Evolutionary conservation across 1,140 invertebrate genomes (phyloP).

Genomic region (Nymphalis io): DNA sequence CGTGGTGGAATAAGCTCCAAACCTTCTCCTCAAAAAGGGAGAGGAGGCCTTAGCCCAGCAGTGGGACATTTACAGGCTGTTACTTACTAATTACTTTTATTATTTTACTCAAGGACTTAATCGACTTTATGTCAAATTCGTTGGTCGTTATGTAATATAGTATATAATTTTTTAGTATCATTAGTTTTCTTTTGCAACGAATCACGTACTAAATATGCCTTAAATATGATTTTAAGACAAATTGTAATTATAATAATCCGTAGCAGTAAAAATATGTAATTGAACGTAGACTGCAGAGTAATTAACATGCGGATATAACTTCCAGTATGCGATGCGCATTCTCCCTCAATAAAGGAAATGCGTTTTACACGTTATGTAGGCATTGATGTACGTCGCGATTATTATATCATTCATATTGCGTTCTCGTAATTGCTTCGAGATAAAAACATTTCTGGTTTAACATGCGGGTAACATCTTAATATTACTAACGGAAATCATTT

Average conservation of each 20-base stretch:
- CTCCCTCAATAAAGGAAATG: slow-evolving; percentile 52
- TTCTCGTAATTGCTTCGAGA: slow-evolving; percentile 5
- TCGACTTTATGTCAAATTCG: no score
- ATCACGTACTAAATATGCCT: no score
- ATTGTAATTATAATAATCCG: neutral
- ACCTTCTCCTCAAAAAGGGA: no score
- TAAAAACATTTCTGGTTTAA: slow-evolving; percentile 3
- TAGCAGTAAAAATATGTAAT: neutral
- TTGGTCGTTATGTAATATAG: no score
- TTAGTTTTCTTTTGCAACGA: no score
- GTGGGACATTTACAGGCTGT: no score
- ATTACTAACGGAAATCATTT: neutral
- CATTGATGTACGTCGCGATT: slow-evolving; percentile 34
- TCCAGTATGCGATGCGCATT: slow-evolving; percentile 45
- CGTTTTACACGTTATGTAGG: slow-evolving; percentile 38
- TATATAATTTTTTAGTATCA: no score
- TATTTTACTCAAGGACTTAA: no score
- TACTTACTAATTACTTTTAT: no score
- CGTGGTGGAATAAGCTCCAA: no score
- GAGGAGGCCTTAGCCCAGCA: no score
- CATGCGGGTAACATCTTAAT: neutral
- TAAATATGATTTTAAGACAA: neutral
- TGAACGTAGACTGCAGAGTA: slow-evolving; percentile 28
- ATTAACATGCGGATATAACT: slow-evolving; percentile 51
- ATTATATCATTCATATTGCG: slow-evolving; percentile 9